Evolutionary conservation across 2,113 vertebrate species (phyloP).

Genomic region (Chaetodon trifascialis): DNA sequence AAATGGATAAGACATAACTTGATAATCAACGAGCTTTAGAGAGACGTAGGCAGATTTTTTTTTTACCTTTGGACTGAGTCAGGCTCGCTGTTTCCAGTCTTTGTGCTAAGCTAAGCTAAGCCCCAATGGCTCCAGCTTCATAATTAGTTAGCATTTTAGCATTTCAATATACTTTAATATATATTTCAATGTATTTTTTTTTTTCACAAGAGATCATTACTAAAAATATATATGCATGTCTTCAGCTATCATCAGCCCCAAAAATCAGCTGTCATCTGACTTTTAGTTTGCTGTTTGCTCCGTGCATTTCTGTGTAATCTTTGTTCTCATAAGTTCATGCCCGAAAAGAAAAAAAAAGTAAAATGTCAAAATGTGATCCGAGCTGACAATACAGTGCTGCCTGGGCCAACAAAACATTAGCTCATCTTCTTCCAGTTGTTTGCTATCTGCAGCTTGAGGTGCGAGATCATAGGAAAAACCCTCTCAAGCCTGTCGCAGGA

Average conservation of each 20-base stretch:
- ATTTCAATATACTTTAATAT: too few species aligned
- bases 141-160: too few species aligned
- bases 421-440: conserved; percentile 78
- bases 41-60: too few species aligned
- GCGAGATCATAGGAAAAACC: conserved; percentile 74
- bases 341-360: background rate
- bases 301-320: background rate
- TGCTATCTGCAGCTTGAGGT: conserved; percentile 59
- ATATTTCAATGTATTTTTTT: too few species aligned
- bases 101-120: too few species aligned
- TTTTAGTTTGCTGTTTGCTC: background rate
- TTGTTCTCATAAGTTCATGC: background rate
- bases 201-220: too few species aligned
- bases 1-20: too few species aligned
- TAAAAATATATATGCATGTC: background rate
- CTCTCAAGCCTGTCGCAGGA: conserved; percentile 52
- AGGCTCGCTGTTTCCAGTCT: too few species aligned
- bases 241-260: background rate
- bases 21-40: too few species aligned
- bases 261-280: too few species aligned
- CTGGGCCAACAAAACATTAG: conserved; percentile 69
- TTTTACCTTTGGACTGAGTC: too few species aligned
- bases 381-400: conserved; percentile 33
- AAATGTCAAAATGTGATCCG: conserved; percentile 23
- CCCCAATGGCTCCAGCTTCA: too few species aligned